Evolutionary conservation across 1,140 invertebrate genomes (phyloP), one percentile per base, ranked within the genome.

Genomic region (Drosophila burlai): DNA sequence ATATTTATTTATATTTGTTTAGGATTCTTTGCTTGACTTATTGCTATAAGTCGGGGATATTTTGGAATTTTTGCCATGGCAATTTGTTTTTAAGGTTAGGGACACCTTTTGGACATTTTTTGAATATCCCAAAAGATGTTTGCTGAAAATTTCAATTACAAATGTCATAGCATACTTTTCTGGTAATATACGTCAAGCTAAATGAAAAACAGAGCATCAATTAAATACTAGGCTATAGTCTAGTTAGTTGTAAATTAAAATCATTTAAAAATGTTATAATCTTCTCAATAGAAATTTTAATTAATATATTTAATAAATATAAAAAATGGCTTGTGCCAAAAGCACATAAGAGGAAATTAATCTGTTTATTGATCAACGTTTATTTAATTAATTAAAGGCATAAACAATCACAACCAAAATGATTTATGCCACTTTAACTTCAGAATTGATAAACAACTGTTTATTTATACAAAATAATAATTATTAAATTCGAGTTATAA

Each of bases 1-100:
- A 18, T 18, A 50, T 57, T 46, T 66, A 62, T 83, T 83, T 78
- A 31, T 49, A 59, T 83, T 83, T 83, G 40, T 45, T 80, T 76
- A 80, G 65, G 71, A 63, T 21, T 55, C 50, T 42, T 34, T 18
- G 40, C 57, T 29, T 58, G 61, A 40, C 9, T 16, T 40, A 26
- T n/a, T 26, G 36, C 36, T n/a, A 24, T 26, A n/a, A 24, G 18
- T 36, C 13, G 52, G 5, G 10, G 46, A 49, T 57, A 62, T 24
- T 54, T 36, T n/a, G 21, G 4, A 1, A 9, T 15, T 18, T 60
- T 47, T 8, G 16, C 26, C 16, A 57, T 24, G 34, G 15, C 5
- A 26, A 26, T 40, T 40, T 24, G 4, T n/a, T 11, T 54, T 55
- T 0, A 24, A 26, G 54, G 13, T 16, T 16, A 1, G 3, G 31